Base-by-base conservation (phyloP, 2,113 vertebrate genomes). In the Gnathonemus longibarbis region DNA sequence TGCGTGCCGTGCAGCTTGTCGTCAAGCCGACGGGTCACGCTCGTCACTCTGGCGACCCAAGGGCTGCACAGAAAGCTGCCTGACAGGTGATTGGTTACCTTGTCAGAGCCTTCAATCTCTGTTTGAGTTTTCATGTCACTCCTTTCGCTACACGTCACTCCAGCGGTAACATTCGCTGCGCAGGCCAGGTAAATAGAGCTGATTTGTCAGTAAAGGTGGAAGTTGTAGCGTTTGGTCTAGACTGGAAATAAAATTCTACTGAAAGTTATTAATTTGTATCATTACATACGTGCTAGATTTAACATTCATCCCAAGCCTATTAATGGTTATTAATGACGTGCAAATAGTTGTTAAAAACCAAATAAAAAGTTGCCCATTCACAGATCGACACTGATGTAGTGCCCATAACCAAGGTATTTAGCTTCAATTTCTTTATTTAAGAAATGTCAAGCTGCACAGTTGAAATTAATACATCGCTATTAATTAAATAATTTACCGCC, bases 21-120 rank as follows among this genome's bases (percentile, higher is more conserved):
- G 48, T 80, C 21, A 50, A 11, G 58, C n/a, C 1, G 48, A 31
- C 27, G 84, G 89, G 58, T 90, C 77, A 86, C 27, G 21, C 80
- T 77, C 58, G 48, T 77, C 58, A 70, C 62, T 80, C 49, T 11
- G 31, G 5, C 58, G 46, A 77, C 48, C 46, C 17, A 11, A 84
- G 49, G 46, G 24, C 21, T 27, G 19, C 1, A 50, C 15, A 15
- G 52, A 80, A 49, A 62, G 21, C 86, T 45, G 62, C 52, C 46
- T 80, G 89, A 80, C 46, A 77, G 42, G 46, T 77, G 89, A 90
- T 90, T 70, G 86, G 49, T 87, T 87, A 53, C 31, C 85, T 53
- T 53, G 48, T 91, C 86, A 86, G 52, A 89, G 83, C 90, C 90
- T 92, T 70, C 91, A 89, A 90, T 89, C 0, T 90, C 88, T 92